These are phyloP conservation scores for Ophioderma brevispina DNA, from an alignment of 35 echinoderm and acorn worm genomes.

Conservation along the genomic window DNA sequence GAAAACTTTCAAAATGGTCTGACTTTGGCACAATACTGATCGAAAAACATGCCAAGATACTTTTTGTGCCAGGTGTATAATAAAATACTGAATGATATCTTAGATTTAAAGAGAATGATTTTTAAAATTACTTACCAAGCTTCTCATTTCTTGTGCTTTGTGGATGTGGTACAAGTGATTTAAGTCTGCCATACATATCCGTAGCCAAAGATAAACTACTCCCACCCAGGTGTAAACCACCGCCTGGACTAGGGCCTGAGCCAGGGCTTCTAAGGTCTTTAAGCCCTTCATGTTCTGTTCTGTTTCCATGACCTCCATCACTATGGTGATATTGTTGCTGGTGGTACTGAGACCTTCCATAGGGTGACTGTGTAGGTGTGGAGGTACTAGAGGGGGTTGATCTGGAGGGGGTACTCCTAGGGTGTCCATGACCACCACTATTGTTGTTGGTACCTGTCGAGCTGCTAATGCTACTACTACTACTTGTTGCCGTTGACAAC, in stretches of 20 bases:
- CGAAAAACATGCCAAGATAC: too few species aligned
- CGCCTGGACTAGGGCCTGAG: slow-evolving; percentile 6
- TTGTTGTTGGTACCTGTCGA: neutral
- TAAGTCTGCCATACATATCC: slow-evolving; percentile 90
- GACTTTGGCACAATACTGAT: too few species aligned
- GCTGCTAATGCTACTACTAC: slow-evolving; percentile 3
- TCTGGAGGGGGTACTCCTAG: neutral
- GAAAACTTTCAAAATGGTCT: too few species aligned
- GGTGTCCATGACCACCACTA: slow-evolving; percentile 5
- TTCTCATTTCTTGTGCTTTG: slow-evolving; percentile 4
- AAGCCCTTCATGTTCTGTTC: neutral
- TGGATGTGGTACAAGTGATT: slow-evolving; percentile 71
- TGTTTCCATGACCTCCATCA: neutral
- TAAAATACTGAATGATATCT: neutral
- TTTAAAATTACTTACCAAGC: slow-evolving; percentile 24
- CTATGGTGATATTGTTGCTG: neutral
- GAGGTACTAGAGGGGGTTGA: neutral
- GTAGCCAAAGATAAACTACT: slow-evolving; percentile 83
- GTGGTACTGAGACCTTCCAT: slow-evolving; percentile 9
- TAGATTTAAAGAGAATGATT: neutral
- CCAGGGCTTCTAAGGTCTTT: neutral
- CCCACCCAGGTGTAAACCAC: neutral
- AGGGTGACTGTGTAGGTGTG: slow-evolving; percentile 19
- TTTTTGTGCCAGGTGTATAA: too few species aligned
- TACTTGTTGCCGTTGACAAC: neutral